Base-by-base conservation (phyloP, 1,140 invertebrate genomes). In the Parapsyche elsis region DNA sequence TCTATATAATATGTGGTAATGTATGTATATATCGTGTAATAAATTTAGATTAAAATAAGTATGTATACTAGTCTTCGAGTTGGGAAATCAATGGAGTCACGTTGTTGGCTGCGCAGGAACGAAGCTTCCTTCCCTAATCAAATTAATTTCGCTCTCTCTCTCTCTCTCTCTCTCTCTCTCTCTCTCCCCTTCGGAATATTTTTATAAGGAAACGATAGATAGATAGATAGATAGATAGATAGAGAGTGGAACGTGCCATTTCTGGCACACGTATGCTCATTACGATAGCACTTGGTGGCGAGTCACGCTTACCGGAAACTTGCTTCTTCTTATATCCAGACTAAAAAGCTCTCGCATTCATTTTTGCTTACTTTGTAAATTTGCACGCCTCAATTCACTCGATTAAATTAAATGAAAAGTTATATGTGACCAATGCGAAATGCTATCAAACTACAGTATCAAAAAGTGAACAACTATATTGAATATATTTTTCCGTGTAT, bases 221-320 rank as follows among this genome's bases (percentile, higher is more conserved):
- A 7, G 30, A 38, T 38, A 7, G 30, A 38, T 38, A 38, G 30
- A 38, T 38, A 38, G 30, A 38, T 38, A 38, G 14, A 21, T 16
- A 19, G 57, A 61, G 14, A n/a, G 21, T 26, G 67, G 24, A 30
- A 71, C 67, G 67, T 71, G 67, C 67, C 30, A 38, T 71, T 71
- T 71, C 24, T 44, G 30, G 67, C 19, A 26, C 67, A 30, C 67
- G 67, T 71, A 44, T 71, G 67, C 67, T 71, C 67, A 71, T 71
- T 71, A 71, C n/a, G 30, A 38, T 19, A 44, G 67, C 24, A 71
- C 67, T 71, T 30, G 23, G 67, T 71, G 67, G 67, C 67, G 67
- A 38, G 67, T 71, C 67, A 71, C 67, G 67, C 30, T 38, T 30
- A 2, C 67, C 14, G 57, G 57, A 61, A 19, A 61, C 57, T 61